Base-by-base conservation (phyloP, 2,113 vertebrate species). In the Halichoerus grypus region DNA sequence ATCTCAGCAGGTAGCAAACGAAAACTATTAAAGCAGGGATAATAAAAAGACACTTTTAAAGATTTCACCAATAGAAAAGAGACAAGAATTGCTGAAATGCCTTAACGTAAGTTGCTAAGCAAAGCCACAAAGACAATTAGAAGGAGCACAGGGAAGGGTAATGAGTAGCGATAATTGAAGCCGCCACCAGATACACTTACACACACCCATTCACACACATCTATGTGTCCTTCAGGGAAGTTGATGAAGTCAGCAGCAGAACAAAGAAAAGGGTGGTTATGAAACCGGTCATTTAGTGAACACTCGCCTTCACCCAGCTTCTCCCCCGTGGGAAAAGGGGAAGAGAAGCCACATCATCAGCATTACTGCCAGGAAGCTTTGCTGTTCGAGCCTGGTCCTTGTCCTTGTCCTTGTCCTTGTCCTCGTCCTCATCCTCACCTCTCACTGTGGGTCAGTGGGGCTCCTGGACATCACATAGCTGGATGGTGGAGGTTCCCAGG, bases 1-100 rank as follows among this genome's bases (percentile, higher is more conserved):
- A 79, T 83, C 97, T 95, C 95, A 97, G 77, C 57, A 96, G 92
- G 67, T 96, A 98, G 46, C n/a, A 76, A 96, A 79, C 53, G 42
- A 94, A 90, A 91, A 94, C 86, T 86, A 88, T 49, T 97, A 95
- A 97, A 98, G 53, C 33, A 87, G 55, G 77, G 94, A 90, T 95
- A 85, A 98, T 97, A 95, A 92, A 90, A 94, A 93, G 95, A 63
- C 26, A 67, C 80, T 94, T 95, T 76, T 95, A 95, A 55, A 96
- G 46, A 82, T 97, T 98, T 97, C 76, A 92, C 83, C 51, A 51
- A 6, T 36, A 49, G 88, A 79, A 93, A 76, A 72, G 28, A 95
- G 55, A 83, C 69, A 42, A 16, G 2, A 49, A 91, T 92, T 95
- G 89, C 88, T 94, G 65, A 90, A 85, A 67, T 80, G 39, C 74